Evolutionary conservation across 2,113 vertebrate species (phyloP), one percentile per base, ranked within the genome.

Genomic region (Hippocampus zosterae): DNA sequence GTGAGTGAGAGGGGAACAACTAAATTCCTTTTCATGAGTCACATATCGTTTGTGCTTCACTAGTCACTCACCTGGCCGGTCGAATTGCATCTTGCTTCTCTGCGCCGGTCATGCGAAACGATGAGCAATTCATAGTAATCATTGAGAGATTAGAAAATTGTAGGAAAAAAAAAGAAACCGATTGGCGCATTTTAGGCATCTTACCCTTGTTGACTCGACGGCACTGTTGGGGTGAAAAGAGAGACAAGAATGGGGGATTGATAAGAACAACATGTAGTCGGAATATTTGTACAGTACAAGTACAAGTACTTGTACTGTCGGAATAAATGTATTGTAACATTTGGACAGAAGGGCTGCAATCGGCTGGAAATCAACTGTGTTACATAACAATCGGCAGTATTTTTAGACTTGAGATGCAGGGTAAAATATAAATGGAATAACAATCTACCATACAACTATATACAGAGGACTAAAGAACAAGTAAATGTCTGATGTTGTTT

Each of bases 51-150:
- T 9, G 10, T 41, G 29, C 33, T 13, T 18, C 46, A 8, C 44
- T 2, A 8, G 65, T 53, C 25, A 73, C 85, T 89, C 76, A 89
- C 89, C 74, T 40, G 69, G 6, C 0, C 88, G 6, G 33, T 59
- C 12, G 80, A n/a, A 6, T 21, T 1, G 16, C 85, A 88, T 18
- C 72, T 65, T 68, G 11, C 62, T 77, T 80, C 68, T 13, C 83
- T 88, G 71, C 61, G 66, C 21, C 7, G 12, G 56, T 41, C 41
- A 71, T 23, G 27, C 2, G 40, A 37, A 7, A 13, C 23, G 4
- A 44, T 0, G 3, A 67, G 16, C 13, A 44, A 37, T 68, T 73
- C 3, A 64, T 10, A n/a, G 8, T 76, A 9, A 63, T 60, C 7
- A 16, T 29, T 5, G 63, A 70, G 21, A 37, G 1, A 61, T 0